Conservation (phyloP, 2,888 invertebrate genomes). For the Doris montereyensis region DNA sequence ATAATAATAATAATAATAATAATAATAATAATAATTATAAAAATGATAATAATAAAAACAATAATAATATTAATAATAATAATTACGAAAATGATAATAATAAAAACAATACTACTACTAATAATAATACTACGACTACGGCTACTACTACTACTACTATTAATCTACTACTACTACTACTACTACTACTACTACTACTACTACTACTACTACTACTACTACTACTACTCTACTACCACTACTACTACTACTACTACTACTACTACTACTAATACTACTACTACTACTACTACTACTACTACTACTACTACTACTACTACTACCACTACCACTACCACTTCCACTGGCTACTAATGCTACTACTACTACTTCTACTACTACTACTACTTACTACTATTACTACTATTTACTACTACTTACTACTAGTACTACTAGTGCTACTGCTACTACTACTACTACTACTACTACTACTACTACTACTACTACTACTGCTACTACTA, state of each 20-base stretch:
- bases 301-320: background rate
- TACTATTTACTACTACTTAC: no score
- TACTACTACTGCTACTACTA: background rate
- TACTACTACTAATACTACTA: background rate
- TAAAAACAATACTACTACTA: constrained; percentile 25
- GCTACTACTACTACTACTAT: constrained; percentile 38
- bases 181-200: constrained; percentile 36
- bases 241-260: constrained; percentile 17
- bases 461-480: constrained; percentile 39
- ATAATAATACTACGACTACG: constrained; percentile 35
- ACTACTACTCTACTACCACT: constrained; percentile 37
- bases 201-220: constrained; percentile 39
- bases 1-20: background rate
- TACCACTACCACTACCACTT: constrained; percentile 5
- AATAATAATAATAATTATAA: background rate
- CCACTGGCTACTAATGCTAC: constrained; percentile 20
- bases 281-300: background rate
- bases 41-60: background rate
- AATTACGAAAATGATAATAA: background rate
- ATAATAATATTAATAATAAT: background rate
- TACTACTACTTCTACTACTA: constrained; percentile 30
- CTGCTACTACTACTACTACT: constrained; percentile 30
- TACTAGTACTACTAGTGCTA: no score
- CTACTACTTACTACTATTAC: no score
- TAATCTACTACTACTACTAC: constrained; percentile 35